A percentile compares a stretch with the other conserved stretches of the same genome.
phyloP scores from a whole-genome alignment of 2,797 vertebrate genomes.

The Echeneis naucrates region DNA sequence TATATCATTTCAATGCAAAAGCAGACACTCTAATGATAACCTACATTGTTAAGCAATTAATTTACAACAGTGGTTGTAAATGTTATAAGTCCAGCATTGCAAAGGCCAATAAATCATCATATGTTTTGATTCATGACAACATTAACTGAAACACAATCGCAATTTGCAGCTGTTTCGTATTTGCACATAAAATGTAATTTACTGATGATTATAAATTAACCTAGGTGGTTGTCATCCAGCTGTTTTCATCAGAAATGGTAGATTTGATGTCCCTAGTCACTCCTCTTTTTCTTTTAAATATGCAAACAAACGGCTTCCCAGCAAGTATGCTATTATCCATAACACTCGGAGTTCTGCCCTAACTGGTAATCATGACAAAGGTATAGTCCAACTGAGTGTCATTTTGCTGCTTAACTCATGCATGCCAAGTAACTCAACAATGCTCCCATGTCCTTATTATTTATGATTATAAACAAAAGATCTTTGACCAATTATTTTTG shows the following conservation, averaged over 20 bases:
- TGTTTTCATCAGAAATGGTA: not conserved
- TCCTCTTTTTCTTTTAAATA: not conserved
- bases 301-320: not conserved
- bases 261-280: not conserved
- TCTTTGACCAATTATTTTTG: not conserved
- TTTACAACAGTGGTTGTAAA: not conserved
- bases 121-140: not conserved
- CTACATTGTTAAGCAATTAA: not conserved
- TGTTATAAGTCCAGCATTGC: not conserved
- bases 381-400: not conserved
- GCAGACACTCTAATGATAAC: not conserved
- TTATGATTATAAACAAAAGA: not conserved
- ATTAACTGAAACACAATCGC: not conserved
- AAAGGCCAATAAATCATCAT: not conserved
- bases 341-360: not conserved
- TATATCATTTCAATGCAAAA: not conserved
- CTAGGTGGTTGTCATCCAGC: not conserved
- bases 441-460: not conserved
- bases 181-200: not conserved
- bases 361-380: slow-evolving; percentile 5
- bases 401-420: not conserved
- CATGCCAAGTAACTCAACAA: not conserved
- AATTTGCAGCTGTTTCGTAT: not conserved
- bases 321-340: not conserved
- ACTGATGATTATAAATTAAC: not conserved